Evolutionary conservation across 1,140 invertebrate genomes (phyloP).

Genomic region (Steinernema khuongi): DNA sequence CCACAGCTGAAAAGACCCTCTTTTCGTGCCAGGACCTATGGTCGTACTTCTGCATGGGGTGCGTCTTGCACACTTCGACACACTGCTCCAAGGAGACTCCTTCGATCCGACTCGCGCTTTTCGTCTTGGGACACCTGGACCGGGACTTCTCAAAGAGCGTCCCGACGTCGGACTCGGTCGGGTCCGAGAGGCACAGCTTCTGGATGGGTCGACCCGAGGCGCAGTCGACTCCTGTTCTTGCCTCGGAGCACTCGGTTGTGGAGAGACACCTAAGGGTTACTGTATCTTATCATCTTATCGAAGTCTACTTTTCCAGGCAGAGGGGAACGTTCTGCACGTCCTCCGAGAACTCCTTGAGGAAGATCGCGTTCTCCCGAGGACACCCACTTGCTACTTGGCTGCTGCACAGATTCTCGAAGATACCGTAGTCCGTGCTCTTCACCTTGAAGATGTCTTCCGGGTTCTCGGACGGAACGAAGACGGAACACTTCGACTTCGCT

Average conservation of each 20-base stretch:
- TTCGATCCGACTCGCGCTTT: neutral
- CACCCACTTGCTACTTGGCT: neutral
- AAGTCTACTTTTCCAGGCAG: neutral
- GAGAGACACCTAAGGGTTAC: neutral
- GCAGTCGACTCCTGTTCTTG: neutral
- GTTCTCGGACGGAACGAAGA: neutral
- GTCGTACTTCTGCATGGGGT: neutral
- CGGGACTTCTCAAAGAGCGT: neutral
- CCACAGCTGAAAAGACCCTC: neutral
- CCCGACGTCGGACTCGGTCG: constrained; percentile 1
- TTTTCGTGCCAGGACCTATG: neutral
- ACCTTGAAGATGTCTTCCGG: neutral
- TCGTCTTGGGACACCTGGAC: neutral
- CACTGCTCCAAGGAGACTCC: neutral
- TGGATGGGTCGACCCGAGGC: neutral
- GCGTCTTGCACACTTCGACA: neutral
- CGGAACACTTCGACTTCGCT: neutral
- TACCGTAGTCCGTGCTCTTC: neutral
- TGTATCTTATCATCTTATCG: neutral
- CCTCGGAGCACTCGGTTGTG: neutral
- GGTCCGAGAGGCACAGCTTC: neutral
- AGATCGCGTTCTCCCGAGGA: neutral
- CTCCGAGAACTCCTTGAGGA: neutral
- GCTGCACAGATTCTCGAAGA: constrained; percentile 3
- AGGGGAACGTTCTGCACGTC: neutral